These are phyloP conservation scores for Eulithis testata DNA, from an alignment of 2,888 invertebrate genomes.

Conservation along the genomic window DNA sequence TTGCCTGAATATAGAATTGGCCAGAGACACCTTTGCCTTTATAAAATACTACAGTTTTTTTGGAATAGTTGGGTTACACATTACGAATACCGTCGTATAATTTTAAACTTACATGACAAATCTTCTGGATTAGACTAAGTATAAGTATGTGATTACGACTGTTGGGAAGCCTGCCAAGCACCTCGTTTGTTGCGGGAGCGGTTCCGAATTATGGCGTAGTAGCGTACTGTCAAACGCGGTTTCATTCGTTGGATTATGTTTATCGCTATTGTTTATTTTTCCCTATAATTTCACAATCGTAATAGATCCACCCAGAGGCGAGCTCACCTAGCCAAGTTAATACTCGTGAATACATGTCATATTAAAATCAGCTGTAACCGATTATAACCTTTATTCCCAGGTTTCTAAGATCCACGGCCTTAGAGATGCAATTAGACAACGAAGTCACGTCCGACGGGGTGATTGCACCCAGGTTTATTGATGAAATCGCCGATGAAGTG, in stretches of 20 bases:
- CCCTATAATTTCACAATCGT: not conserved
- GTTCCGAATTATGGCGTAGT: not conserved
- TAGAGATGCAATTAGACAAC: slow-evolving; percentile 90
- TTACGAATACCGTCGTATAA: no score
- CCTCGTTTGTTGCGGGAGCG: not conserved
- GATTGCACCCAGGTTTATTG: slow-evolving; percentile 92
- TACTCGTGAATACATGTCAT: no score
- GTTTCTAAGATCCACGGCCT: slow-evolving; percentile 90
- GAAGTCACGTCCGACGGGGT: slow-evolving; percentile 90
- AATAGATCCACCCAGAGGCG: not conserved
- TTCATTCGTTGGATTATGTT: not conserved
- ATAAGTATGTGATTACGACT: not conserved
- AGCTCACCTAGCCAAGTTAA: no score
- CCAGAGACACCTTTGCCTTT: no score
- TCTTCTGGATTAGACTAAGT: not conserved
- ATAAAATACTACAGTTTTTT: no score
- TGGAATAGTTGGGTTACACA: no score
- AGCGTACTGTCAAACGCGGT: slow-evolving; percentile 1
- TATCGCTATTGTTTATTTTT: not conserved
- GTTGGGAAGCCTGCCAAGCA: slow-evolving; percentile 5
- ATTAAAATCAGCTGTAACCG: no score
- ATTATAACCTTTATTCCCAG: slow-evolving; percentile 57
- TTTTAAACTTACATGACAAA: not conserved
- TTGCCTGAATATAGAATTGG: no score
- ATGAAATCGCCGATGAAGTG: slow-evolving; percentile 93